Conservation (phyloP, 2,113 vertebrate genomes). For the Vimba vimba region DNA sequence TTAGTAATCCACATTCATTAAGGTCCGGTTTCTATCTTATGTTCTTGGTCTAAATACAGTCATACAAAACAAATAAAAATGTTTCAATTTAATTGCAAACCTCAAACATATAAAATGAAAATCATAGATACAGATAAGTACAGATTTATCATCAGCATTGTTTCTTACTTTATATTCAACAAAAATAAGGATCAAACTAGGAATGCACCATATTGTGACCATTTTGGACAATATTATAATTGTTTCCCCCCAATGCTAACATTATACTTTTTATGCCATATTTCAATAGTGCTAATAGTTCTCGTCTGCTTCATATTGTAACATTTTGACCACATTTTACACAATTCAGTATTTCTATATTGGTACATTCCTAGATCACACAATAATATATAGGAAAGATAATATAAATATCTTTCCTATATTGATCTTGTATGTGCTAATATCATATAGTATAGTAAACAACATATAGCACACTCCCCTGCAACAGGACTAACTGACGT, state of each 20-base stretch:
- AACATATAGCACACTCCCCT: slow-evolving; percentile 22
- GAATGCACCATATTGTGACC: slow-evolving; percentile 16
- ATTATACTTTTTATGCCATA: not conserved
- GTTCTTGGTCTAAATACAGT: not conserved
- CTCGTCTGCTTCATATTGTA: not conserved
- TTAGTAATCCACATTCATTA: not conserved
- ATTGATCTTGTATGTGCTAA: slow-evolving; percentile 21
- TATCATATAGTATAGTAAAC: slow-evolving; percentile 28
- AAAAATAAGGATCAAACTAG: slow-evolving; percentile 57
- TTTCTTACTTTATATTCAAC: slow-evolving; percentile 69
- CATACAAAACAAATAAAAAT: slow-evolving; percentile 77
- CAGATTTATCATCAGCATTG: slow-evolving; percentile 79
- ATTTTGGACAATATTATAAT: not conserved
- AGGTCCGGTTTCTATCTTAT: not conserved
- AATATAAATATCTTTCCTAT: slow-evolving; percentile 35
- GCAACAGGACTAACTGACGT: slow-evolving; percentile 29
- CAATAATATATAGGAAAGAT: slow-evolving; percentile 60
- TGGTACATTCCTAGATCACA: slow-evolving; percentile 60
- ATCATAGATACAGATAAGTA: slow-evolving; percentile 80
- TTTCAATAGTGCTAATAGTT: not conserved
- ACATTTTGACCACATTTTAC: not conserved
- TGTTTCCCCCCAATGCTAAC: not conserved
- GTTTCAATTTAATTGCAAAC: slow-evolving; percentile 90
- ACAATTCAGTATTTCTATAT: not conserved
- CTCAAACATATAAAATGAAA: slow-evolving; percentile 86